phyloP scores from a whole-genome alignment of 2,888 invertebrate species.

The Theretra japonica region DNA sequence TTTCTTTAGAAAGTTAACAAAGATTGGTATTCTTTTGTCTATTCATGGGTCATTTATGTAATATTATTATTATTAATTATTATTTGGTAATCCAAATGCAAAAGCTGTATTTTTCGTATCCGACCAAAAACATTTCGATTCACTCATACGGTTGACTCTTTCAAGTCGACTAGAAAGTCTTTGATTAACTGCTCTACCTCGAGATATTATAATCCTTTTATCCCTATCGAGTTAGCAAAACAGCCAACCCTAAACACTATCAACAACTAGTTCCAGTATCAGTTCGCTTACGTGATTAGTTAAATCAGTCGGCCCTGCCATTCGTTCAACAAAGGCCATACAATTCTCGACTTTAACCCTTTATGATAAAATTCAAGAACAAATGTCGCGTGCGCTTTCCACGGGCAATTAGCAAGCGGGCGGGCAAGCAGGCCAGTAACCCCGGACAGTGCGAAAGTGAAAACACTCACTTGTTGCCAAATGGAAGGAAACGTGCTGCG shows the following conservation, averaged over 20 bases:
- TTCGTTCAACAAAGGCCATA: conserved; percentile 32
- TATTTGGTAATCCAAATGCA: too few relatives aligned
- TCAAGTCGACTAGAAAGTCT: background rate
- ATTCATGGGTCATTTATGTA: too few relatives aligned
- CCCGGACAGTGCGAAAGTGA: conserved; percentile 69
- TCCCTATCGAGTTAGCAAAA: too few relatives aligned
- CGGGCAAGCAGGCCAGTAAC: conserved; percentile 59
- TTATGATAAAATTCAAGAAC: conserved; percentile 38
- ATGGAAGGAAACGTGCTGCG: conserved; percentile 58
- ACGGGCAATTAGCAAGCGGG: conserved; percentile 48
- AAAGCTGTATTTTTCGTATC: too few relatives aligned
- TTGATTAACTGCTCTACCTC: too few relatives aligned
- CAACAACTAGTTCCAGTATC: conserved; percentile 48
- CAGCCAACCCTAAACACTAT: conserved; percentile 14
- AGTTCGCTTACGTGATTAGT: conserved; percentile 51
- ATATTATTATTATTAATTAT: too few relatives aligned
- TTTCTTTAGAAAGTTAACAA: too few relatives aligned
- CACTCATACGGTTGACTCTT: too few relatives aligned
- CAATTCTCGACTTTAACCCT: conserved; percentile 37
- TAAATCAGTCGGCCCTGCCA: conserved; percentile 44
- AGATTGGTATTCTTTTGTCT: too few relatives aligned
- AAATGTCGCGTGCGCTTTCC: conserved; percentile 42
- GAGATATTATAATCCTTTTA: too few relatives aligned
- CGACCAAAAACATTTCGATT: too few relatives aligned
- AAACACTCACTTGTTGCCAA: conserved; percentile 75